phyloP scores from a whole-genome alignment of 2,888 invertebrate genomes.

The Leptinotarsa tumamoca region DNA sequence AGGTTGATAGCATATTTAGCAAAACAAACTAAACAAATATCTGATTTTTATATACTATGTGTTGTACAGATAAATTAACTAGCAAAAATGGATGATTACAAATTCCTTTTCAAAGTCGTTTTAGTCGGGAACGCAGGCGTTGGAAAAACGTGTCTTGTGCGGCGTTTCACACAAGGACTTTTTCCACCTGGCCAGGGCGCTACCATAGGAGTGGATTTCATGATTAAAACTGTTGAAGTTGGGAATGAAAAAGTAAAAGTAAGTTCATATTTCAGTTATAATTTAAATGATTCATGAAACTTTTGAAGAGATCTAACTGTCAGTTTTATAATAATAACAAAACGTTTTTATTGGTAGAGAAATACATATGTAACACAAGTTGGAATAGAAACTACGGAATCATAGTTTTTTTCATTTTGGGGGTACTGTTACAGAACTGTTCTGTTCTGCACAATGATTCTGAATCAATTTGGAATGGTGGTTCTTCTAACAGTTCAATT shows the following conservation, averaged over 20 bases:
- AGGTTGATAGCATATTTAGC: slow-evolving; percentile 14
- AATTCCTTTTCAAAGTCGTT: slow-evolving; percentile 98
- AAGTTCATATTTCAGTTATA: slow-evolving; percentile 49
- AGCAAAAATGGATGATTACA: slow-evolving; percentile 92
- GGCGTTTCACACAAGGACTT: slow-evolving; percentile 96
- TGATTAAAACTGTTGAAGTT: slow-evolving; percentile 99
- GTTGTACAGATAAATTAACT: slow-evolving; percentile 21
- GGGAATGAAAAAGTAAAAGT: slow-evolving; percentile 95
- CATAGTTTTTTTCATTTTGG: too few species aligned
- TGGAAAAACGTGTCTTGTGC: slow-evolving; percentile 96
- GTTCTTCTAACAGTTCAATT: too few species aligned
- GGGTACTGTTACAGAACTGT: too few species aligned
- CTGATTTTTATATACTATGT: slow-evolving; percentile 6
- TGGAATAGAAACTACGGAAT: too few species aligned
- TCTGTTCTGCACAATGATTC: too few species aligned
- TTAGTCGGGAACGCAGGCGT: slow-evolving; percentile 98
- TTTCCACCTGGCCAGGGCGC: slow-evolving; percentile 99
- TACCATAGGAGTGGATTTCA: slow-evolving; percentile 98
- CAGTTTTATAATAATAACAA: too few species aligned
- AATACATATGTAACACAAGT: too few species aligned
- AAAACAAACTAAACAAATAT: slow-evolving; percentile 5
- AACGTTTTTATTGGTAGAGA: too few species aligned
- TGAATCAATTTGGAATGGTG: too few species aligned
- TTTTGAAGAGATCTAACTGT: too few species aligned
- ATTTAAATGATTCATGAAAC: too few species aligned